Conservation (phyloP, 2,888 invertebrate species). For the Mythimna albipuncta region DNA sequence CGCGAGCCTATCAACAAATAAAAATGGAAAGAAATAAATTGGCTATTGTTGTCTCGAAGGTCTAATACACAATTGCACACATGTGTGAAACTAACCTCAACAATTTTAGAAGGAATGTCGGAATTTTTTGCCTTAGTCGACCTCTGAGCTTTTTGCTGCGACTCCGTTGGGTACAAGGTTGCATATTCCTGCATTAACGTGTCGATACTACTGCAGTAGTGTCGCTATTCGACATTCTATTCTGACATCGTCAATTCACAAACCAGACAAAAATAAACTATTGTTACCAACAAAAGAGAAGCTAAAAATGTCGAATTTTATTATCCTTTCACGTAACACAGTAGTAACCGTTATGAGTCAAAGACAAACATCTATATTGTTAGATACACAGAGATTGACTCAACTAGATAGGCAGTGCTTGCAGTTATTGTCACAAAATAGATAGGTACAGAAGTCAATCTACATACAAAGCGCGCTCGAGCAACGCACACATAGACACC, state of each 20-base stretch:
- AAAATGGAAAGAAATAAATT: constrained; percentile 11
- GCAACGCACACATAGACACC: too few species aligned
- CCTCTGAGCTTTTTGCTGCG: constrained; percentile 23
- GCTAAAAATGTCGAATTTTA: background rate
- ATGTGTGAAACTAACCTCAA: constrained; percentile 4
- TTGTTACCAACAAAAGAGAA: constrained; percentile 1
- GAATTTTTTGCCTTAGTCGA: constrained; percentile 19
- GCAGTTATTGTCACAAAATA: constrained; percentile 12
- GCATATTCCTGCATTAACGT: constrained; percentile 29
- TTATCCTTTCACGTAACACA: constrained; percentile 29
- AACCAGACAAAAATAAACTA: constrained; percentile 12
- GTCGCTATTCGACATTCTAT: constrained; percentile 2
- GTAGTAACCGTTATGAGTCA: constrained; percentile 27
- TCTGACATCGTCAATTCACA: background rate
- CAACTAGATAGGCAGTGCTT: constrained; percentile 43
- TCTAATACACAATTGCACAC: background rate
- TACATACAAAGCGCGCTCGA: too few species aligned
- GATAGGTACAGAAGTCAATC: too few species aligned
- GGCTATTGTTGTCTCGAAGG: constrained; percentile 24
- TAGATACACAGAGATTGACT: constrained; percentile 49
- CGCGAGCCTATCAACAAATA: too few species aligned
- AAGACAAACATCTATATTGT: constrained; percentile 51
- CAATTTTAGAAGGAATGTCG: constrained; percentile 18
- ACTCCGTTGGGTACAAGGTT: constrained; percentile 27
- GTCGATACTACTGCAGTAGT: constrained; percentile 24